Conservation (phyloP, 2,888 invertebrate species). For the Nomada lathburiana region DNA sequence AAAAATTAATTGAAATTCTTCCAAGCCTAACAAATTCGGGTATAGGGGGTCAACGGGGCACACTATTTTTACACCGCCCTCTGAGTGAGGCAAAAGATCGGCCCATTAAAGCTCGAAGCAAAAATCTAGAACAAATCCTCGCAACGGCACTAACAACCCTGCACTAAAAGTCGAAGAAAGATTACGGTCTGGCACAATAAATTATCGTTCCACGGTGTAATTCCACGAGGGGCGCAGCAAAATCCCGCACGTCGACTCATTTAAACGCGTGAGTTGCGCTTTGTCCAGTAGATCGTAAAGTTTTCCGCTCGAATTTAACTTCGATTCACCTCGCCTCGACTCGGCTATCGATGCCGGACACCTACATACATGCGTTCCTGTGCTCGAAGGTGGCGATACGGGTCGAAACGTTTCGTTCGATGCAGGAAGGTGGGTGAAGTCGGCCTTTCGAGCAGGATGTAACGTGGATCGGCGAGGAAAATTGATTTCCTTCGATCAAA, state of each 20-base stretch:
- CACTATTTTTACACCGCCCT: no score
- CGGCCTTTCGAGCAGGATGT: slow-evolving; percentile 17
- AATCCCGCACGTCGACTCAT: slow-evolving; percentile 33
- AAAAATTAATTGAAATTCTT: no score
- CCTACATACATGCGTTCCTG: slow-evolving; percentile 14
- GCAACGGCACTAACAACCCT: neutral
- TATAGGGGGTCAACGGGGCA: no score
- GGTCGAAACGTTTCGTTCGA: slow-evolving; percentile 16
- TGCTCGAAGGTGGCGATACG: slow-evolving; percentile 18
- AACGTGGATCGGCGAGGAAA: slow-evolving; percentile 28
- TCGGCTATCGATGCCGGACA: slow-evolving; percentile 18
- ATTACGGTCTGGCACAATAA: slow-evolving; percentile 16
- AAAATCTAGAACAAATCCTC: neutral
- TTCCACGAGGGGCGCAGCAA: slow-evolving; percentile 15
- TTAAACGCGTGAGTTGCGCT: slow-evolving; percentile 53
- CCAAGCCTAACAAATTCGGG: no score
- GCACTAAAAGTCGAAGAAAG: neutral
- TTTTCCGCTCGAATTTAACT: slow-evolving; percentile 49
- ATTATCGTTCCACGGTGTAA: slow-evolving; percentile 34
- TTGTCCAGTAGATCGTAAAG: slow-evolving; percentile 44
- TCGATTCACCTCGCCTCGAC: slow-evolving; percentile 19
- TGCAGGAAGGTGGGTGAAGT: slow-evolving; percentile 32
- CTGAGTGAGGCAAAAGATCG: no score
- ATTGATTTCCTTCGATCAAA: slow-evolving; percentile 35
- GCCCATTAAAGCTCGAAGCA: neutral